These are phyloP conservation scores for Homarus americanus DNA, from an alignment of 1,140 invertebrate species.

Conservation along the genomic window DNA sequence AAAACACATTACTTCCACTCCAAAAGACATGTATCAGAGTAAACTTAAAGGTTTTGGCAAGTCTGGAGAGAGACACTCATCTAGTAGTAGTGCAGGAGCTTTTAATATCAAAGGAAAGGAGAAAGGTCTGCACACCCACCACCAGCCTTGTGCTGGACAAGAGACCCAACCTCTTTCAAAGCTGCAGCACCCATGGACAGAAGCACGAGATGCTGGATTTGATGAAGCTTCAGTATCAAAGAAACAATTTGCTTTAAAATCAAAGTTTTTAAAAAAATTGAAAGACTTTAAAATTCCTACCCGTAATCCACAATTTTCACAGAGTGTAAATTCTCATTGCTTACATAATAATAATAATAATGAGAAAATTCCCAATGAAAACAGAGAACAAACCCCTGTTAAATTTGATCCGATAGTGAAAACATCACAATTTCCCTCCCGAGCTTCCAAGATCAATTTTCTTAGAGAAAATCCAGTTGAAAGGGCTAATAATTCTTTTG, in stretches of 20 bases:
- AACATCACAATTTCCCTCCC: background rate
- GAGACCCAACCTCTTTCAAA: background rate
- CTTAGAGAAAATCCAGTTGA: background rate
- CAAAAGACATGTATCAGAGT: conserved; percentile 13
- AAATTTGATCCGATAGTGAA: background rate
- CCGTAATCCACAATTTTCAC: background rate
- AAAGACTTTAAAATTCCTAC: background rate
- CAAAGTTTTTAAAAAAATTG: conserved; percentile 7
- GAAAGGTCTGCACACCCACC: too few species aligned
- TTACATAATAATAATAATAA: background rate
- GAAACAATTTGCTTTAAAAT: conserved; percentile 20
- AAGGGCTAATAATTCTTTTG: background rate
- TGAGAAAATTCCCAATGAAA: background rate
- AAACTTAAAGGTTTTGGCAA: conserved; percentile 8
- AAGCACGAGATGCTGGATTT: background rate
- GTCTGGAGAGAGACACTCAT: conserved; percentile 7
- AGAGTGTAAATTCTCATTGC: background rate
- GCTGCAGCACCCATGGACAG: background rate
- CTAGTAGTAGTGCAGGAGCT: background rate
- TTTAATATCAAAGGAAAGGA: background rate
- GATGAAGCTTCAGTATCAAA: background rate
- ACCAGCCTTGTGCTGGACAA: background rate
- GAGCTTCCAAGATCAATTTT: background rate
- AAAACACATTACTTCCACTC: conserved; percentile 36
- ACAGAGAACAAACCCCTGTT: background rate